Percentiles rank a stretch among this genome's conserved stretches.
These are phyloP conservation scores for Zaprionus ornatus DNA, from an alignment of 1,140 invertebrate species.

Conservation along the genomic window DNA sequence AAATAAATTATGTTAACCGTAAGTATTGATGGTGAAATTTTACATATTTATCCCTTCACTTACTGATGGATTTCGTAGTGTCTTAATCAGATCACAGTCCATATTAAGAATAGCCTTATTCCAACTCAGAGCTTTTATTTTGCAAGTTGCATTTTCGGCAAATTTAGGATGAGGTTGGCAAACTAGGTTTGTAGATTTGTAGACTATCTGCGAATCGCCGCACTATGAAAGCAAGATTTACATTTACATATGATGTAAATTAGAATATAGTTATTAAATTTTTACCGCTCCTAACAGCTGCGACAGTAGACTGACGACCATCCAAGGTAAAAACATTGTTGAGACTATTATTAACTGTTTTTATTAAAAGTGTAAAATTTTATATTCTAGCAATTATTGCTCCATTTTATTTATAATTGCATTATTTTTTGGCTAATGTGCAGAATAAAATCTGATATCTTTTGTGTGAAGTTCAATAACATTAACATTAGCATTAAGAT, in stretches of 20 bases:
- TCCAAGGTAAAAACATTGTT: background rate
- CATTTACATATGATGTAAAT: background rate
- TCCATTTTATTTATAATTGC: background rate
- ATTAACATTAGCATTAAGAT: background rate
- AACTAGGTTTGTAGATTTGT: slow-evolving; percentile 49
- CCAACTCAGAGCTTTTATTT: slow-evolving; percentile 45
- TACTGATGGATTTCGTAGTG: slow-evolving; percentile 41
- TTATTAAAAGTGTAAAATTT: background rate
- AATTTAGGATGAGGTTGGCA: background rate
- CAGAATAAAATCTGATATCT: background rate
- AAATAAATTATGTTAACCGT: background rate
- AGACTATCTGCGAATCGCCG: slow-evolving; percentile 5
- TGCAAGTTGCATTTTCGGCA: slow-evolving; percentile 19
- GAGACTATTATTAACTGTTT: background rate
- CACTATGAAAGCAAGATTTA: slow-evolving; percentile 5
- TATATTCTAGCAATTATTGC: background rate
- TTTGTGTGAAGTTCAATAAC: background rate
- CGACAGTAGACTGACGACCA: background rate
- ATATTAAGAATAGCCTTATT: slow-evolving; percentile 42
- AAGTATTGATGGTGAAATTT: background rate
- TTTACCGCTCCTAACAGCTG: background rate
- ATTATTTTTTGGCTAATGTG: background rate
- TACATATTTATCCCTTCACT: background rate
- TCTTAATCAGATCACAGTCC: slow-evolving; percentile 33
- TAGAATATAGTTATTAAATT: background rate